Evolutionary conservation across 2,797 vertebrate species (phyloP).

Genomic region (Mastacembelus armatus): DNA sequence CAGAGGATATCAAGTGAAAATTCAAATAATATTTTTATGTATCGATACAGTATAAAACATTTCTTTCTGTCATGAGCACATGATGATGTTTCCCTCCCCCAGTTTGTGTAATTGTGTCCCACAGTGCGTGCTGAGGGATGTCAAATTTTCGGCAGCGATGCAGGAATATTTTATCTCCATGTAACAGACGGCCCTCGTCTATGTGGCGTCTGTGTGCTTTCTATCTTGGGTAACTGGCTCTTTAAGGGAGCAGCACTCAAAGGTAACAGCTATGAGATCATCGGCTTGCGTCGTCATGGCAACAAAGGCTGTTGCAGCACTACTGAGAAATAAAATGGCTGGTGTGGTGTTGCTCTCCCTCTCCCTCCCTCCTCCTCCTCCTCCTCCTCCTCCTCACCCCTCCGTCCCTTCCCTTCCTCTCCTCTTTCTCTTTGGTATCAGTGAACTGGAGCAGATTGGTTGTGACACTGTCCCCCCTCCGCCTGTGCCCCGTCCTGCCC

Average conservation of each 20-base stretch:
- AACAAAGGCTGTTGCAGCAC: slow-evolving; percentile 85
- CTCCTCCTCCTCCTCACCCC: slow-evolving; percentile 47
- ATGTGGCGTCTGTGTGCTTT: slow-evolving; percentile 52
- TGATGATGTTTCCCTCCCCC: not conserved
- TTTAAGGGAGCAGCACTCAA: slow-evolving; percentile 78
- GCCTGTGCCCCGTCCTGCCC: slow-evolving; percentile 49
- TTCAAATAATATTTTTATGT: too few relatives aligned
- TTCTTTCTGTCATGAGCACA: not conserved
- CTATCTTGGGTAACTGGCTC: slow-evolving; percentile 68
- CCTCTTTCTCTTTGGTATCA: slow-evolving; percentile 78
- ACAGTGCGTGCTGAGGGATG: not conserved
- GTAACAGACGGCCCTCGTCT: slow-evolving; percentile 37
- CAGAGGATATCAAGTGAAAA: not conserved
- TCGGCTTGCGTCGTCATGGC: slow-evolving; percentile 84
- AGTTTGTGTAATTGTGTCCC: not conserved
- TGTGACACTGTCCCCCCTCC: slow-evolving; percentile 62
- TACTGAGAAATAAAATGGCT: slow-evolving; percentile 86
- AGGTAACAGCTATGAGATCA: slow-evolving; percentile 85
- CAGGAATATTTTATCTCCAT: slow-evolving; percentile 33
- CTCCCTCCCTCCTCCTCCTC: slow-evolving; percentile 30
- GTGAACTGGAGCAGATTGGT: slow-evolving; percentile 81
- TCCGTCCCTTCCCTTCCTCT: slow-evolving; percentile 40
- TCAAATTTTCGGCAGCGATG: slow-evolving; percentile 11
- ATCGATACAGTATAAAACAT: too few relatives aligned
- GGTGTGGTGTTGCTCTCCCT: slow-evolving; percentile 66